A percentile compares a stretch with the other conserved stretches of the same genome.
phyloP scores from a whole-genome alignment of 64 coral and sea anemone genomes.

The Dendronephthya gigantea region DNA sequence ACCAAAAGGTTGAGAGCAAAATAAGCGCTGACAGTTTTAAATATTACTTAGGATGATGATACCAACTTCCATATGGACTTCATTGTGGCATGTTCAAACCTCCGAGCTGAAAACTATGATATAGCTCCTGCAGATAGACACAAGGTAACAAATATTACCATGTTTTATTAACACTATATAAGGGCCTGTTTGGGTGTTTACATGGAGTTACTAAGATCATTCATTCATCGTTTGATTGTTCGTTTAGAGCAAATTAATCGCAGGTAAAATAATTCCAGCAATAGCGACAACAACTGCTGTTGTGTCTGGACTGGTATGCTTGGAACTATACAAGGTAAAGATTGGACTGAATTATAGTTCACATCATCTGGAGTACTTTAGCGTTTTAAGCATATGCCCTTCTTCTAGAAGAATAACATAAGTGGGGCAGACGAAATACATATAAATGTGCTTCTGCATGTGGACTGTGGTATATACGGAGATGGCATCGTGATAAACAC shows the following conservation, averaged over 20 bases:
- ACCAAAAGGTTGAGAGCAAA: background rate
- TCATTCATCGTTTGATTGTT: background rate
- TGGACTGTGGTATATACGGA: too few relatives aligned
- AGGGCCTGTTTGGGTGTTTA: background rate
- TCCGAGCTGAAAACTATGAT: conserved; percentile 79
- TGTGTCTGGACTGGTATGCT: conserved; percentile 65
- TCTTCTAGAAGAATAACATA: too few relatives aligned
- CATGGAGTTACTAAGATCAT: too few relatives aligned
- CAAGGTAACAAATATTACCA: conserved; percentile 41
- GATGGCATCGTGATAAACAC: too few relatives aligned
- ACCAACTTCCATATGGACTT: conserved; percentile 99
- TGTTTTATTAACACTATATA: background rate
- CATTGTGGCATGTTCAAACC: conserved; percentile 83
- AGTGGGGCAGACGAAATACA: too few relatives aligned
- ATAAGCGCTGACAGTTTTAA: background rate
- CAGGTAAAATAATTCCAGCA: conserved; percentile 95
- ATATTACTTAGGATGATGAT: conserved; percentile 71
- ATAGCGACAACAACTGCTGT: conserved; percentile 95
- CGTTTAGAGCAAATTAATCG: conserved; percentile 87
- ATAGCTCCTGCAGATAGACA: conserved; percentile 86
- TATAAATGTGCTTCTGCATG: too few relatives aligned
- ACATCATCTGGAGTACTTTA: too few relatives aligned
- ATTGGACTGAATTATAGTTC: background rate
- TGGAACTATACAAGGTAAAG: conserved; percentile 89
- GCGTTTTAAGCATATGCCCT: too few relatives aligned